These are phyloP conservation scores for Mycetomoellerius zeteki DNA, from an alignment of 1,140 invertebrate species.

Conservation along the genomic window DNA sequence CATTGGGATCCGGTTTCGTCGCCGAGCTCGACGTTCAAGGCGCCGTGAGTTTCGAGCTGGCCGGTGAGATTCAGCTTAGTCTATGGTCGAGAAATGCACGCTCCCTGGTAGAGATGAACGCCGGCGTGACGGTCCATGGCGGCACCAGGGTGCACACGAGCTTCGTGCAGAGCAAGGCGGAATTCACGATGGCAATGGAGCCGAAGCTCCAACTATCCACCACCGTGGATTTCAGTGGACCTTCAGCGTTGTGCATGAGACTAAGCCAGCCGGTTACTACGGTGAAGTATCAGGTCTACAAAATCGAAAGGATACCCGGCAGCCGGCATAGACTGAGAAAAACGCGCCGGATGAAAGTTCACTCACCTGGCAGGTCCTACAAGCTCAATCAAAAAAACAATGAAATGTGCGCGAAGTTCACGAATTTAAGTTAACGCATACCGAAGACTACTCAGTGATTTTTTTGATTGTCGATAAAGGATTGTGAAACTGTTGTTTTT, in stretches of 20 bases:
- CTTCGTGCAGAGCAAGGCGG: constrained; percentile 91
- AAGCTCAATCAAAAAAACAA: constrained; percentile 93
- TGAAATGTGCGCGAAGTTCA: constrained; percentile 90
- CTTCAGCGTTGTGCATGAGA: constrained; percentile 93
- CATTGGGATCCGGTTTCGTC: constrained; percentile 92
- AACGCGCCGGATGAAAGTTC: constrained; percentile 76
- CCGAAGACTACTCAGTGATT: neutral
- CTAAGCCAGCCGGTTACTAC: constrained; percentile 91
- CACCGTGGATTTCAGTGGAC: constrained; percentile 93
- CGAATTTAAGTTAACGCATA: constrained; percentile 79
- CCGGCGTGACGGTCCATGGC: constrained; percentile 91
- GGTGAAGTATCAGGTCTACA: constrained; percentile 90
- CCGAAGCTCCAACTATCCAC: constrained; percentile 92
- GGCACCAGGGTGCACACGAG: constrained; percentile 89
- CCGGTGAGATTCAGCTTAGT: constrained; percentile 94
- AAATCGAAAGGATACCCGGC: constrained; percentile 90
- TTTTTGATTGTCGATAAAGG: constrained; percentile 2
- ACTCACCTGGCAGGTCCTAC: constrained; percentile 91
- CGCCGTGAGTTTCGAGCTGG: constrained; percentile 93
- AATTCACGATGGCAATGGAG: constrained; percentile 91
- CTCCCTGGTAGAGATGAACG: constrained; percentile 92
- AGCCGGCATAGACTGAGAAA: constrained; percentile 90
- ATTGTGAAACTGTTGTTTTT: constrained; percentile 30
- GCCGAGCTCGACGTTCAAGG: constrained; percentile 91
- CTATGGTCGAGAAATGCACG: constrained; percentile 96